These are phyloP conservation scores for Ammodytes dubius DNA, from an alignment of 2,113 vertebrate genomes.

Conservation along the genomic window DNA sequence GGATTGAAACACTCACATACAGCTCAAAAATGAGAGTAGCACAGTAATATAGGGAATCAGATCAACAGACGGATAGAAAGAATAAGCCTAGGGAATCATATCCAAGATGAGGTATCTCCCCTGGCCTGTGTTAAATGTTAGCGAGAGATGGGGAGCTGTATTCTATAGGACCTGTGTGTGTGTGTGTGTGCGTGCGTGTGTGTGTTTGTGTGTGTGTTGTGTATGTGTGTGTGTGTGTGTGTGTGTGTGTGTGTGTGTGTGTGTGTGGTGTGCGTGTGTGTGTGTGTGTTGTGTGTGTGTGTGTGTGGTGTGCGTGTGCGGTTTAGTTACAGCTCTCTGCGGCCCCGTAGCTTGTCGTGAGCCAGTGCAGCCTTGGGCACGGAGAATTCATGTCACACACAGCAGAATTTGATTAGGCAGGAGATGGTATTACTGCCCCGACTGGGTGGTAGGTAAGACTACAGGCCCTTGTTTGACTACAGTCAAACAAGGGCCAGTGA, in stretches of 20 bases:
- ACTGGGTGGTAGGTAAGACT: slow-evolving; percentile 70
- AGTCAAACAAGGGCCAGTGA: slow-evolving; percentile 61
- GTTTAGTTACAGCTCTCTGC: slow-evolving; percentile 64
- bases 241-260: not conserved
- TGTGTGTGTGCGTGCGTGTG: too few species aligned
- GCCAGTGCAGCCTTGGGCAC: slow-evolving; percentile 65
- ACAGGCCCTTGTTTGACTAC: slow-evolving; percentile 18
- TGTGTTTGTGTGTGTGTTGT: too few species aligned
- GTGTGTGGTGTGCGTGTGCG: not conserved
- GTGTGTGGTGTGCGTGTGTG: too few species aligned
- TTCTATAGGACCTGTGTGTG: slow-evolving; percentile 23
- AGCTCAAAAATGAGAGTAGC: not conserved
- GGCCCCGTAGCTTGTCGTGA: slow-evolving; percentile 57
- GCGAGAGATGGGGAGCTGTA: slow-evolving; percentile 34
- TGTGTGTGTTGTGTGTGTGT: too few species aligned
- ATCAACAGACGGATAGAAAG: slow-evolving; percentile 1
- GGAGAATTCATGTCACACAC: slow-evolving; percentile 75
- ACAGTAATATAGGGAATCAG: slow-evolving; percentile 24
- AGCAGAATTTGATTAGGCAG: slow-evolving; percentile 78
- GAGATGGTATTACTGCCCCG: slow-evolving; percentile 73
- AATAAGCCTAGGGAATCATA: slow-evolving; percentile 20
- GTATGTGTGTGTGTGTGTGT: too few species aligned
- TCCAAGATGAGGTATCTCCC: slow-evolving; percentile 30
- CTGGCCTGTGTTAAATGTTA: slow-evolving; percentile 33
- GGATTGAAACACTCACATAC: slow-evolving; percentile 27